phyloP scores from a whole-genome alignment of 2,113 vertebrate species.

The Vombatus ursinus region DNA sequence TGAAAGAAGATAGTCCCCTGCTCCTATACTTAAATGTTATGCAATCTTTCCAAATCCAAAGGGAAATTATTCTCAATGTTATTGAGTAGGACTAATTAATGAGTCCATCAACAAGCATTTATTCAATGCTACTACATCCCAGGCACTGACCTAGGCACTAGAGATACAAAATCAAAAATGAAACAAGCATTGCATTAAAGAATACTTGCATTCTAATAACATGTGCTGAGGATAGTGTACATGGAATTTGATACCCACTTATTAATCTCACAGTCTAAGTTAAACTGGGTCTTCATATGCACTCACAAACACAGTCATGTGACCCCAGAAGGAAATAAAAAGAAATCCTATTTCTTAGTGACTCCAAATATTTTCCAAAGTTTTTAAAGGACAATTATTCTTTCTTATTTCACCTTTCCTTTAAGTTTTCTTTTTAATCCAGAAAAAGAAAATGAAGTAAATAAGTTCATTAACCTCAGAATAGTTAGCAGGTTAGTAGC shows the following conservation, averaged over 20 bases:
- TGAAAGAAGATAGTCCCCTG: neutral
- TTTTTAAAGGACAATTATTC: neutral
- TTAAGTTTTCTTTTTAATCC: constrained; percentile 28
- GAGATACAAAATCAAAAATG: neutral
- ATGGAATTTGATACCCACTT: neutral
- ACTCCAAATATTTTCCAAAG: neutral
- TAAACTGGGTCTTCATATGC: neutral
- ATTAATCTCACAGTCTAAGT: neutral
- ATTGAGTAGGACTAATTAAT: neutral
- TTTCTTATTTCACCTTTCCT: neutral
- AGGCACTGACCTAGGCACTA: neutral
- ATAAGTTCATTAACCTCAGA: constrained; percentile 33
- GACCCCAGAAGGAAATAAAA: neutral
- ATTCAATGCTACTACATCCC: neutral
- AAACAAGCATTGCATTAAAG: neutral
- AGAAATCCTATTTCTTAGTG: neutral
- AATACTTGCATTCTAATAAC: neutral
- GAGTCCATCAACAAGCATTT: neutral
- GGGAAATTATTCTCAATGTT: neutral
- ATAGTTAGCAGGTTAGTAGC: neutral
- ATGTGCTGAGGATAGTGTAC: neutral
- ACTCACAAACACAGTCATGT: neutral
- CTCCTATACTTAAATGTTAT: neutral
- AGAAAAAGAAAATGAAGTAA: constrained; percentile 39
- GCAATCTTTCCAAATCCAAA: neutral